Base-by-base conservation (phyloP, 2,113 vertebrate genomes). In the Trogon melanurus region DNA sequence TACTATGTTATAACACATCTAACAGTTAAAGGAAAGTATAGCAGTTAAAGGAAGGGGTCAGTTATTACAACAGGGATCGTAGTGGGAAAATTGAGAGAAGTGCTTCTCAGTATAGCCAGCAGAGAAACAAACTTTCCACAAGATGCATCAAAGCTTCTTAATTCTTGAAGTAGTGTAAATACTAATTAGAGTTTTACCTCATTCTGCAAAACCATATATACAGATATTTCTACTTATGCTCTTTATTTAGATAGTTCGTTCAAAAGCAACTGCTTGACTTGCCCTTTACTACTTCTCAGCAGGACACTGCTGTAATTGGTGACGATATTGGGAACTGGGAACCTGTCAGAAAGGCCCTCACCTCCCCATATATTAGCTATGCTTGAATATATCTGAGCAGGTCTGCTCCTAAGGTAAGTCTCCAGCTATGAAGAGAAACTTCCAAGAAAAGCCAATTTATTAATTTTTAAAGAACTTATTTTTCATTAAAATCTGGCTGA, bases 61-160 rank as follows among this genome's bases (percentile, higher is more conserved):
- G 25, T 66, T 61, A 36, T 13, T 62, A 36, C 11, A 16, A 8
- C 6, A 66, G 1, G 1, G 27, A 21, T 51, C 1, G 0, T 4
- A 58, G 44, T 17, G 30, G 26, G 7, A 19, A 74, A 87, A 78
- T 50, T 26, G 41, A 85, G 38, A 66, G 10, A 64, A 62, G 18
- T 50, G 13, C 38, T 91, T 70, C 44, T 71, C 57, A 50, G 0
- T 58, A 41, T 2, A 75, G 16, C 30, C 44, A 62, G 27, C 2
- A 50, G 14, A 36, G 27, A 88, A 81, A 64, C 5, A 91, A 26
- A n/a, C 16, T 36, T 70, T 73, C 60, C 47, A 62, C 20, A 48
- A 48, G 30, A 9, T 21, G 4, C 53, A 66, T 71, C 32, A 60
- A 73, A 84, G 15, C 16, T 81, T 12, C 14, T 50, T 26, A 84